These are phyloP conservation scores for Porites lutea DNA, from an alignment of 64 coral and sea anemone species.

Conservation along the genomic window DNA sequence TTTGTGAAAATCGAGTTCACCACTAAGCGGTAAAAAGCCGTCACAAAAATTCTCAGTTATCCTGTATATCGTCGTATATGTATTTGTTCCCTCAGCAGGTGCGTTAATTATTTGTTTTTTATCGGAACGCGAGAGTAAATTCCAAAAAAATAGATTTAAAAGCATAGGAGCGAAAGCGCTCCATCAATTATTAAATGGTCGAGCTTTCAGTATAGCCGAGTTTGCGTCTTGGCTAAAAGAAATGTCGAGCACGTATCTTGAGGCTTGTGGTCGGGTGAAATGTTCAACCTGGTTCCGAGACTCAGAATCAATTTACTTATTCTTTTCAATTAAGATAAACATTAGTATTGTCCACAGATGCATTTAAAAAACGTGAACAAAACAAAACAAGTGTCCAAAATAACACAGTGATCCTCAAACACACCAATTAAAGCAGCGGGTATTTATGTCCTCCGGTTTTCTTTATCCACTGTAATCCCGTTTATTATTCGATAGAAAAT, in stretches of 20 bases:
- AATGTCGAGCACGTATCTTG: background rate
- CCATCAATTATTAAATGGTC: conserved; percentile 28
- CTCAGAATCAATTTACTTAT: background rate
- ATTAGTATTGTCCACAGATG: background rate
- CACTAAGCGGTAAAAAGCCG: background rate
- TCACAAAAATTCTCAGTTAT: background rate
- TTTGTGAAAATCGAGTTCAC: background rate
- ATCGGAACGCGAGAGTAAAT: background rate
- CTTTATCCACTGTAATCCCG: conserved; percentile 7
- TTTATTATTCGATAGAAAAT: background rate
- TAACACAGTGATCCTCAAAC: conserved; percentile 8
- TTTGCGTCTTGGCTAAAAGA: background rate
- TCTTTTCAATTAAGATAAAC: background rate
- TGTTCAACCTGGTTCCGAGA: background rate
- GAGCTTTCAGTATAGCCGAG: background rate
- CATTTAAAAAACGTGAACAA: background rate
- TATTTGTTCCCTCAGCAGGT: background rate
- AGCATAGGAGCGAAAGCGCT: conserved; percentile 2
- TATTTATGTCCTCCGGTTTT: background rate
- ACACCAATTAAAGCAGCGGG: background rate
- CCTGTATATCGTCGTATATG: background rate
- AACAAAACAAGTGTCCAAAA: background rate
- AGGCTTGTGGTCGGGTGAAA: background rate
- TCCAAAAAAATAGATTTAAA: background rate
- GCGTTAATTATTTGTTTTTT: background rate